Evolutionary conservation across 2,888 invertebrate species (phyloP), one percentile per base, ranked within the genome.

Genomic region (Synanthedon vespiformis): DNA sequence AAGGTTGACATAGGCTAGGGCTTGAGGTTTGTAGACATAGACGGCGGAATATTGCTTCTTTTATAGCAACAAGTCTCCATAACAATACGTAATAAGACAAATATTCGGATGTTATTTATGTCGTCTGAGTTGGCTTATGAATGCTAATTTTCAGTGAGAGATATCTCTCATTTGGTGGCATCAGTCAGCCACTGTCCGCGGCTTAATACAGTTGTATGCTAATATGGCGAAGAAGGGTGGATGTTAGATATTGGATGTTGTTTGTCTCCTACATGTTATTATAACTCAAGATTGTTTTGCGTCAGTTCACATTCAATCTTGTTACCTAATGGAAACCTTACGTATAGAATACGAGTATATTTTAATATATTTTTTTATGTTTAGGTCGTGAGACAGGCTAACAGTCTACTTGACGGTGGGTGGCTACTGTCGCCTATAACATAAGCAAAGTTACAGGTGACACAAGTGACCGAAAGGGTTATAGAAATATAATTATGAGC

Each of bases 81-180:
- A 11, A 40, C 13, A 50, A 50, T 34, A 40, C 69, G 70, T 68
- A 74, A 68, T 69, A 60, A 51, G 56, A 55, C 61, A 61, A 67
- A 69, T 74, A 76, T 75, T 68, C 70, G 64, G 64, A 73, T 75
- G 76, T 85, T 82, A 84, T 85, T 83, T 83, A 83, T 82, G 78
- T 75, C 72, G 77, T 67, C 70, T 64, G 74, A 68, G 79, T 63
- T 70, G 67, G 76, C 75, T 80, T 78, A 80, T 85, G 83, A 85
- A 86, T 86, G 75, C 72, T 80, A 83, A 85, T 82, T 48, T 78
- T 72, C 57, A 58, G 74, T 74, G 74, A 77, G 72, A 74, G 73
- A 83, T 80, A 78, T 78, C 69, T 77, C 75, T 73, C 76, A 81
- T 80, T 78, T 76, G 68, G 64, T 63, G 61, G 64, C 72, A 74